These are phyloP conservation scores for Malurus splendens DNA, from an alignment of 2,797 vertebrate species.

Conservation along the genomic window DNA sequence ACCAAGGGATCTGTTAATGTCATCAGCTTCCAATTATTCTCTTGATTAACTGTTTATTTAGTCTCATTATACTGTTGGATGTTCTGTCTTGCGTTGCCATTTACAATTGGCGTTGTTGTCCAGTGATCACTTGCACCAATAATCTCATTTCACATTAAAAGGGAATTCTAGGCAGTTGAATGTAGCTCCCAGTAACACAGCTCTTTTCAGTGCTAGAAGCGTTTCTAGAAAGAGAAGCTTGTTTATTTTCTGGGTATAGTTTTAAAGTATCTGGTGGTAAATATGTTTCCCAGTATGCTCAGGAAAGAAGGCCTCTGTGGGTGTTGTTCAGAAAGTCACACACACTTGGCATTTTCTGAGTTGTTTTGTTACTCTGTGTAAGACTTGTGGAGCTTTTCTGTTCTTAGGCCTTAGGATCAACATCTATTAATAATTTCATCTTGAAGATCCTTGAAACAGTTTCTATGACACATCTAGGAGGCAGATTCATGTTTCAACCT, in stretches of 20 bases:
- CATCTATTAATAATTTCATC: neutral
- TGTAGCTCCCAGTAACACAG: neutral
- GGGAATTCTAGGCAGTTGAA: neutral
- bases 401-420: neutral
- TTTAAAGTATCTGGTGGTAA: neutral
- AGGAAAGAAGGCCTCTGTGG: neutral
- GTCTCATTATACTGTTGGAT: constrained; percentile 8
- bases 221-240: neutral
- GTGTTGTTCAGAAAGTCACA: neutral
- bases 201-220: neutral
- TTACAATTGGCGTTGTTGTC: neutral
- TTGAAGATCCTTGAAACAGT: neutral
- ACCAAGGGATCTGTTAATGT: constrained; percentile 47
- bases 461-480: neutral
- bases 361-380: neutral
- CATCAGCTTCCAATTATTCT: constrained; percentile 47
- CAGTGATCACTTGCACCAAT: neutral
- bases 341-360: neutral
- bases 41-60: constrained; percentile 49
- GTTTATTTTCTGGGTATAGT: neutral
- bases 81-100: neutral
- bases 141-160: neutral
- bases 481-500: neutral
- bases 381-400: neutral
- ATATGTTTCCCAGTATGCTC: neutral